Evolutionary conservation across 2,888 invertebrate genomes (phyloP).

Genomic region (Microctonus aethiopoides): DNA sequence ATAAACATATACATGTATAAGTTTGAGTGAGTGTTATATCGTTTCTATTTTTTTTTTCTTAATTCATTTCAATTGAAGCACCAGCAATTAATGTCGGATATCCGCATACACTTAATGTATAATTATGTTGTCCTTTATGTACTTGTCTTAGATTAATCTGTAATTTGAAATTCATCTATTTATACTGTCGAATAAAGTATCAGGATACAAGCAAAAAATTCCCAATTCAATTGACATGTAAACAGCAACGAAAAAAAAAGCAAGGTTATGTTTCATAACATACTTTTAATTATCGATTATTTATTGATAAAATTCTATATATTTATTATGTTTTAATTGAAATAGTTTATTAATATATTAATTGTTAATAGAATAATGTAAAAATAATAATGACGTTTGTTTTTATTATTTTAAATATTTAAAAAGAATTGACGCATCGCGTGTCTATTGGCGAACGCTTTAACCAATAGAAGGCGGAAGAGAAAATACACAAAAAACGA

Average conservation of each 20-base stretch:
- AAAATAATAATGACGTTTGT: neutral
- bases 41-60: too few species aligned
- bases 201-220: too few species aligned
- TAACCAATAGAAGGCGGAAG: neutral
- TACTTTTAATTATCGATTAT: too few species aligned
- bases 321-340: too few species aligned
- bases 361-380: neutral
- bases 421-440: neutral
- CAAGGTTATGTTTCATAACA: too few species aligned
- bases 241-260: neutral
- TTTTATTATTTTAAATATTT: neutral
- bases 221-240: neutral
- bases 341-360: neutral
- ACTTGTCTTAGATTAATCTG: neutral
- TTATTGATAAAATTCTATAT: too few species aligned
- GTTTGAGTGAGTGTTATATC: neutral
- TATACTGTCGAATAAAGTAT: constrained; percentile 17
- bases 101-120: constrained; percentile 20
- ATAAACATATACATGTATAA: constrained; percentile 1
- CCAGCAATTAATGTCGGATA: constrained; percentile 23
- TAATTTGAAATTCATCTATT: constrained; percentile 17
- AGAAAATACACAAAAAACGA: neutral
- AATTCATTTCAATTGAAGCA: constrained; percentile 25
- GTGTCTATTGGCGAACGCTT: neutral
- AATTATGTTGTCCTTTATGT: constrained; percentile 30